Conservation (phyloP, 2,113 vertebrate species). For the Lipotes vexillifer region DNA sequence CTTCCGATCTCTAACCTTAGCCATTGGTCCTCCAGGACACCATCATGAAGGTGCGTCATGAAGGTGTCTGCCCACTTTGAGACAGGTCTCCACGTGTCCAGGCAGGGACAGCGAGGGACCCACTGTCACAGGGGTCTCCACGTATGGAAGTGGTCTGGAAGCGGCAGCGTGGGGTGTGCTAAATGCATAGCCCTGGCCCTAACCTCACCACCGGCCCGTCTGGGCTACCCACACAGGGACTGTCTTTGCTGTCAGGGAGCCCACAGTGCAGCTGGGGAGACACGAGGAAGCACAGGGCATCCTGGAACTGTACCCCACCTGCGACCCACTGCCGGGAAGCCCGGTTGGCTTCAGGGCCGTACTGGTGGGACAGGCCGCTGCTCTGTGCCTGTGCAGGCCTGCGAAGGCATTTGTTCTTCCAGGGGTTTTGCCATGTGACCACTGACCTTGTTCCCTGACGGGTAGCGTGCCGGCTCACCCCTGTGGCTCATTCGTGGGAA, state of each 20-base stretch:
- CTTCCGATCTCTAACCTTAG: not conserved
- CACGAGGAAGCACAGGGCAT: accelerated
- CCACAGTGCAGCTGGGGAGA: not conserved
- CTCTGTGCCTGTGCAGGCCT: not conserved
- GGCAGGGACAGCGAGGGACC: not conserved
- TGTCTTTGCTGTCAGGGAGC: not conserved
- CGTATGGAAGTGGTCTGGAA: not conserved
- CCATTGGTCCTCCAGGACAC: not conserved
- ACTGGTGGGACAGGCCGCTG: not conserved
- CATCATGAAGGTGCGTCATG: accelerated
- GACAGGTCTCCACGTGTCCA: not conserved
- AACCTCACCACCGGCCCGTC: accelerated
- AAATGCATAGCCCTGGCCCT: not conserved
- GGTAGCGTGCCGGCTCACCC: not conserved
- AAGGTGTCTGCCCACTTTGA: not conserved
- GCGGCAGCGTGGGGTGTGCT: accelerated
- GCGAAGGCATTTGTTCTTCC: accelerated
- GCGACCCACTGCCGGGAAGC: not conserved
- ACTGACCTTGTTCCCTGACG: accelerated
- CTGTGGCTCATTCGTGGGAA: not conserved
- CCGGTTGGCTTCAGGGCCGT: not conserved
- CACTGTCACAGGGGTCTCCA: not conserved
- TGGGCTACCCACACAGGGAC: accelerated
- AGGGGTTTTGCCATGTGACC: not conserved
- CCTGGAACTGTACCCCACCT: not conserved